A percentile compares a stretch with the other conserved stretches of the same genome.
phyloP scores from a whole-genome alignment of 2,888 invertebrate species.

The Ethmia dodecea region DNA sequence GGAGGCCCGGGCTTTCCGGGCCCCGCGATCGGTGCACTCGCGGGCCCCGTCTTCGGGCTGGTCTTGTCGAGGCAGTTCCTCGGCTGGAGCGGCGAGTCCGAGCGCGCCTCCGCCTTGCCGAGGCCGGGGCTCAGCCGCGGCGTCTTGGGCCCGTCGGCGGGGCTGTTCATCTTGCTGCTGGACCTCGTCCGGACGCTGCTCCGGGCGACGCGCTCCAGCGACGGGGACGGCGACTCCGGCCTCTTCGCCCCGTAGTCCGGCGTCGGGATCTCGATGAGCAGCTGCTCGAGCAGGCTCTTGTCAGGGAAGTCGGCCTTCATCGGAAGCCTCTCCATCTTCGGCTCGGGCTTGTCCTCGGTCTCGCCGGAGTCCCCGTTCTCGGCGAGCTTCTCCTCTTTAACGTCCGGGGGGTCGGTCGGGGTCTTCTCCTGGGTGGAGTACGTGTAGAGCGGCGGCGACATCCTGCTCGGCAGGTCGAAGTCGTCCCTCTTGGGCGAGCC shows the following conservation, averaged over 20 bases:
- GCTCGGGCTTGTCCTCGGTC: constrained; percentile 31
- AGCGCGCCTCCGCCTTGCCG: constrained; percentile 40
- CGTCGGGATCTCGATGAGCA: constrained; percentile 90
- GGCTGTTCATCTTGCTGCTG: constrained; percentile 82
- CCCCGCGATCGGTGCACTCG: constrained; percentile 68
- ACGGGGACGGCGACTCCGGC: constrained; percentile 65
- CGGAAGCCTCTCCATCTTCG: constrained; percentile 51
- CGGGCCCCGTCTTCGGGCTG: constrained; percentile 38
- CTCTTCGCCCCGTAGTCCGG: constrained; percentile 72
- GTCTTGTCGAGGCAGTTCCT: constrained; percentile 52
- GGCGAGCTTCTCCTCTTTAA: constrained; percentile 27
- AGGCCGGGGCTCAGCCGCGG: constrained; percentile 64
- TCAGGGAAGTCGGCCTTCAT: constrained; percentile 70
- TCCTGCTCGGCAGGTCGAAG: constrained; percentile 82
- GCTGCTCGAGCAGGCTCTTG: constrained; percentile 84
- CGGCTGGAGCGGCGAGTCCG: constrained; percentile 51
- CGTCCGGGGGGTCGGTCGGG: constrained; percentile 55
- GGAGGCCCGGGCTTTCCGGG: constrained; percentile 74
- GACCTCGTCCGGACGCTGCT: constrained; percentile 81
- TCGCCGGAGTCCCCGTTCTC: constrained; percentile 45
- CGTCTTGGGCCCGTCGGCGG: constrained; percentile 73
- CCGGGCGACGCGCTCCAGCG: constrained; percentile 62
- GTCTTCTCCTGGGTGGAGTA: constrained; percentile 85
- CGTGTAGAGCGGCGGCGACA: constrained; percentile 86
- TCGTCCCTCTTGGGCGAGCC: constrained; percentile 45